phyloP scores from a whole-genome alignment of 2,797 vertebrate genomes.

The Microtus obscurus region DNA sequence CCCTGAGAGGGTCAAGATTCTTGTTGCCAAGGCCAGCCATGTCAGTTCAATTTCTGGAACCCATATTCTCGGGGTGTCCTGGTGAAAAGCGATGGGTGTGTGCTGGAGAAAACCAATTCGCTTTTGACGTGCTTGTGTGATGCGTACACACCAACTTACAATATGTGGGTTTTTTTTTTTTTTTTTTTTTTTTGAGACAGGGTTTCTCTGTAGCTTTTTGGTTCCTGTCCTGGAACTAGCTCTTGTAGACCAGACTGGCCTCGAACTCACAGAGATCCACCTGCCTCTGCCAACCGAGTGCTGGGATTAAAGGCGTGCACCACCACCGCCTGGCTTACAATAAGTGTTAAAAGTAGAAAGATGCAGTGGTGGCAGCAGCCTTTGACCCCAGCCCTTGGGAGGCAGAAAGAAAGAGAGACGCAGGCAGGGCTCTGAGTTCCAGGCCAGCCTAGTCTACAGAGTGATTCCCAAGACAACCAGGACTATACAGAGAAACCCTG shows the following conservation, averaged over 20 bases:
- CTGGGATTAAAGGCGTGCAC: too few relatives aligned
- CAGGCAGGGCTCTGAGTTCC: not conserved
- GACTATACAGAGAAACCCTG: not conserved
- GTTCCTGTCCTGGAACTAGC: too few relatives aligned
- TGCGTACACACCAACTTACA: not conserved
- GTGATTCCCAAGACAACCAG: not conserved
- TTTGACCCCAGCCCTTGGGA: not conserved
- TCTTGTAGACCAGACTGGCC: too few relatives aligned
- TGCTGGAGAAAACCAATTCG: not conserved
- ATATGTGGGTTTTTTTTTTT: too few relatives aligned
- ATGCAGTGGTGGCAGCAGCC: not conserved
- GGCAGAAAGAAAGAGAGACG: not conserved
- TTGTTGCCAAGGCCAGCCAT: not conserved
- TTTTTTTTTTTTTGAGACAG: too few relatives aligned
- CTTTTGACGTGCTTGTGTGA: not conserved
- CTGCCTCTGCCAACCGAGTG: too few relatives aligned
- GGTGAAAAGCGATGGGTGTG: too few relatives aligned
- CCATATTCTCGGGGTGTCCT: not conserved
- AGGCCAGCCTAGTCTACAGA: not conserved
- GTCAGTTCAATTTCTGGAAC: not conserved
- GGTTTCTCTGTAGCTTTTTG: too few relatives aligned
- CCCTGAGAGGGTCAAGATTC: not conserved
- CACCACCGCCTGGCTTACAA: too few relatives aligned
- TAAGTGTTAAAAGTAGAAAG: not conserved
- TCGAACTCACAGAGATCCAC: too few relatives aligned